phyloP scores from a whole-genome alignment of 2,797 vertebrate genomes.

The Sebastiscus tertius region DNA sequence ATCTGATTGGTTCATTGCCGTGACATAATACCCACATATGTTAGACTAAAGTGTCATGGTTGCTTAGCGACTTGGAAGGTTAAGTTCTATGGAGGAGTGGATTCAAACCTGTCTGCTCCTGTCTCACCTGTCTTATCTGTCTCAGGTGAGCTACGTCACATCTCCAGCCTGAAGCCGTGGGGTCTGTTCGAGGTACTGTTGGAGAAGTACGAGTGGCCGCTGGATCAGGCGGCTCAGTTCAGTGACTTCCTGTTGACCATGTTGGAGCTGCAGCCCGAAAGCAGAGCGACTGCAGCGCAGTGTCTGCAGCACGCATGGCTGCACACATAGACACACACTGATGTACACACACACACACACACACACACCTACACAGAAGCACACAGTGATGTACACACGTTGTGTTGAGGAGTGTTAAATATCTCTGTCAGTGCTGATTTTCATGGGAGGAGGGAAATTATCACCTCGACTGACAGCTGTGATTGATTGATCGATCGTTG shows the following conservation, averaged over 20 bases:
- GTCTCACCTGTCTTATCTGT: not conserved
- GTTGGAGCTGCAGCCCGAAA: slow-evolving; percentile 94
- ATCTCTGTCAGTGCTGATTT: not conserved
- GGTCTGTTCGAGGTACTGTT: slow-evolving; percentile 95
- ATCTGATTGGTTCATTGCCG: not conserved
- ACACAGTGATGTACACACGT: not conserved
- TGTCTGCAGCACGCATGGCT: slow-evolving; percentile 96
- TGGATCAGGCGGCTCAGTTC: slow-evolving; percentile 96
- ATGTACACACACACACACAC: slow-evolving; percentile 53
- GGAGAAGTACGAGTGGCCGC: slow-evolving; percentile 98
- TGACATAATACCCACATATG: not conserved
- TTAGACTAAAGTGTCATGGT: no score
- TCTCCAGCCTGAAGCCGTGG: slow-evolving; percentile 97
- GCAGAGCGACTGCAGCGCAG: slow-evolving; percentile 91
- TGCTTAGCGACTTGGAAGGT: no score
- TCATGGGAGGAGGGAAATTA: not conserved
- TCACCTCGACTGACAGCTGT: not conserved
- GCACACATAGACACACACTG: slow-evolving; percentile 81
- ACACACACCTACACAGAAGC: slow-evolving; percentile 86
- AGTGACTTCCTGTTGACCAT: slow-evolving; percentile 98
- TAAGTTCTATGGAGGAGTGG: no score
- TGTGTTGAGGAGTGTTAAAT: not conserved
- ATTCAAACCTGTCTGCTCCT: not conserved
- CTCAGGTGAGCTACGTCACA: slow-evolving; percentile 95
- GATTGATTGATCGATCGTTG: not conserved